A percentile compares a stretch with the other conserved stretches of the same genome.
Conservation (phyloP, 2,113 vertebrate species). For the Tachysurus fulvidraco region DNA sequence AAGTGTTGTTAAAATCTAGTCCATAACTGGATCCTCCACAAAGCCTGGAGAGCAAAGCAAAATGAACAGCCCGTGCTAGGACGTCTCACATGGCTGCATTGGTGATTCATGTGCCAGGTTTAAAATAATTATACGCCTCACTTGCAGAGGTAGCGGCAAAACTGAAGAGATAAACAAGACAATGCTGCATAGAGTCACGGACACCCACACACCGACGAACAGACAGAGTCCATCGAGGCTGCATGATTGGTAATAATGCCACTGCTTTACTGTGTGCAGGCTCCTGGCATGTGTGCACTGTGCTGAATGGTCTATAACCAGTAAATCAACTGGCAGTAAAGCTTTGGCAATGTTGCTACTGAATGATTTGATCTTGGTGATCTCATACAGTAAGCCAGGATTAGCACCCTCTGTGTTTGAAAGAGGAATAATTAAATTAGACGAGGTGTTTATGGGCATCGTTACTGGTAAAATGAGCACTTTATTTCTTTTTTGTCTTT, state of each 20-base stretch:
- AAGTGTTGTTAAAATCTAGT: neutral
- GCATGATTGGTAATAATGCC: slow-evolving; percentile 1
- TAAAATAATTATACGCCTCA: slow-evolving; percentile 50
- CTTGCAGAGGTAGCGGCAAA: slow-evolving; percentile 32
- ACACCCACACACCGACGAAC: slow-evolving; percentile 1
- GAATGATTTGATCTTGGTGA: slow-evolving; percentile 50
- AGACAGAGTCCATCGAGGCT: neutral
- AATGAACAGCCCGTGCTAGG: neutral
- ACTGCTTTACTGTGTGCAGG: neutral
- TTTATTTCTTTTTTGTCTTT: neutral
- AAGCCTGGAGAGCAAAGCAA: neutral
- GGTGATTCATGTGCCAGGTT: slow-evolving; percentile 48
- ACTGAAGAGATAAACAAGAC: slow-evolving; percentile 45
- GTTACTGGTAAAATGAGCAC: slow-evolving; percentile 26
- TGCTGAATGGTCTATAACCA: neutral
- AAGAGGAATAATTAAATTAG: slow-evolving; percentile 39
- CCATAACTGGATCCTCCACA: neutral
- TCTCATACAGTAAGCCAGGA: slow-evolving; percentile 44
- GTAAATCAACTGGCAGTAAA: slow-evolving; percentile 4
- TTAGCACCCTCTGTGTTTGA: slow-evolving; percentile 51
- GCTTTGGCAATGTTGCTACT: slow-evolving; percentile 15
- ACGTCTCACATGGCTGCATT: slow-evolving; percentile 48
- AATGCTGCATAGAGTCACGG: slow-evolving; percentile 9
- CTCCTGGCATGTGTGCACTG: neutral
- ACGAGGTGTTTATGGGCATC: slow-evolving; percentile 21